Evolutionary conservation across 2,888 invertebrate genomes (phyloP).

Genomic region (Melinaea marsaeus): DNA sequence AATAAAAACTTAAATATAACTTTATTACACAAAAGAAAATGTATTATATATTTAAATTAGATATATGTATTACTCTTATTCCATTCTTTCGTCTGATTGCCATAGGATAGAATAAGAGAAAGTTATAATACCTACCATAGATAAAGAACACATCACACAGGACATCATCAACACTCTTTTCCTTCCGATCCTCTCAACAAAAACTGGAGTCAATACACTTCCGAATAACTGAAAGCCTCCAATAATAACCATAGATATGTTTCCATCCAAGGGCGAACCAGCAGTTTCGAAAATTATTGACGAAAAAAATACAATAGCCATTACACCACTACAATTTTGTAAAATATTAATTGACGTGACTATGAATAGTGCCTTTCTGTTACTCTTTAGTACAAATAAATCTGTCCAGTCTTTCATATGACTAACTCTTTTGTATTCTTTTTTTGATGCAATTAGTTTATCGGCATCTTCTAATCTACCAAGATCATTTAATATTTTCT

Average conservation of each 20-base stretch:
- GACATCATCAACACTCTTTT: constrained; percentile 43
- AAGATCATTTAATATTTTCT: constrained; percentile 36
- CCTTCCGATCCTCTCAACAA: constrained; percentile 48
- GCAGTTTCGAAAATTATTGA: constrained; percentile 48
- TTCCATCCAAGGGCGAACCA: constrained; percentile 41
- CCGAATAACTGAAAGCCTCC: constrained; percentile 45
- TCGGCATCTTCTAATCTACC: constrained; percentile 44
- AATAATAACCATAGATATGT: constrained; percentile 48
- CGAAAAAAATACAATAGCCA: constrained; percentile 41
- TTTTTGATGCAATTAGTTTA: constrained; percentile 32
- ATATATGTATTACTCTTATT: too few relatives aligned
- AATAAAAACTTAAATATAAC: too few relatives aligned
- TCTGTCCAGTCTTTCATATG: constrained; percentile 38
- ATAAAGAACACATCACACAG: constrained; percentile 40
- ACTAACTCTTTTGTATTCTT: constrained; percentile 26
- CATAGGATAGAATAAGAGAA: neutral
- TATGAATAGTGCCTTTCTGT: constrained; percentile 45
- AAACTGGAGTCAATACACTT: constrained; percentile 42
- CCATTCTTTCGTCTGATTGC: neutral
- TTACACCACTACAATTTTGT: constrained; percentile 46
- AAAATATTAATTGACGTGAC: constrained; percentile 39
- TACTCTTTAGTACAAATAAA: constrained; percentile 41
- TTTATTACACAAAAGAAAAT: too few relatives aligned
- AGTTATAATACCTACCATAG: constrained; percentile 40
- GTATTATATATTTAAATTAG: too few relatives aligned